These are phyloP conservation scores for Heteromyza rotundicornis DNA, from an alignment of 2,888 invertebrate genomes.

Conservation along the genomic window DNA sequence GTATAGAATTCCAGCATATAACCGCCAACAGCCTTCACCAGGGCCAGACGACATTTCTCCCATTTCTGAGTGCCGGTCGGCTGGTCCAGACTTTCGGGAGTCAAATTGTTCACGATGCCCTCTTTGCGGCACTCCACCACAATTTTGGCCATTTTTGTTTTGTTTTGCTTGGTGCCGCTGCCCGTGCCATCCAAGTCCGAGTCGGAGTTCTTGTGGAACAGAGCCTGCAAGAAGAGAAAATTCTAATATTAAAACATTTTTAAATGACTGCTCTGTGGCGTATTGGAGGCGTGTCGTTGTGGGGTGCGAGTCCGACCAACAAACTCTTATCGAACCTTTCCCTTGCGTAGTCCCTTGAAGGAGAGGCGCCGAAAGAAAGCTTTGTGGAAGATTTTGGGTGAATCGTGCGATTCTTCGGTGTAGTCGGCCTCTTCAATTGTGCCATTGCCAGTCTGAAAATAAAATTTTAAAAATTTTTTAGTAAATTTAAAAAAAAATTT, in stretches of 20 bases:
- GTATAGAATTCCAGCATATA: conserved; percentile 94
- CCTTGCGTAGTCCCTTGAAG: conserved; percentile 84
- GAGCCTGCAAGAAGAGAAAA: conserved; percentile 65
- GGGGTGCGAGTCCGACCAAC: not conserved
- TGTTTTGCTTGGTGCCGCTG: conserved; percentile 76
- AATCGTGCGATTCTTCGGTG: conserved; percentile 76
- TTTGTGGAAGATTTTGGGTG: conserved; percentile 81
- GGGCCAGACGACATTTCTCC: conserved; percentile 89
- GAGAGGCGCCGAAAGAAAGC: conserved; percentile 86
- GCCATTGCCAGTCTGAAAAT: conserved; percentile 49
- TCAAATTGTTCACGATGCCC: conserved; percentile 89
- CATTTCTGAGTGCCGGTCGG: conserved; percentile 84
- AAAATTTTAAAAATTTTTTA: conserved; percentile 2
- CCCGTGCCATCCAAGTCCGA: conserved; percentile 71
- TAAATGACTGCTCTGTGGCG: conserved; percentile 29
- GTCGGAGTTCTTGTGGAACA: conserved; percentile 81
- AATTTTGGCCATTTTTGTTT: conserved; percentile 88
- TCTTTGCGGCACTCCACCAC: conserved; percentile 93
- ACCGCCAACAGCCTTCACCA: conserved; percentile 92
- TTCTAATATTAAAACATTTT: conserved; percentile 54
- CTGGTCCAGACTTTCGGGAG: conserved; percentile 88
- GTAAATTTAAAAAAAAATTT: conserved; percentile 11
- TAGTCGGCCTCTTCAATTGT: conserved; percentile 70
- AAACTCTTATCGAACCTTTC: conserved; percentile 67
- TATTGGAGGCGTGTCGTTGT: no score